phyloP scores from a whole-genome alignment of 2,113 vertebrate species.

The Xiphorhynchus elegans region DNA sequence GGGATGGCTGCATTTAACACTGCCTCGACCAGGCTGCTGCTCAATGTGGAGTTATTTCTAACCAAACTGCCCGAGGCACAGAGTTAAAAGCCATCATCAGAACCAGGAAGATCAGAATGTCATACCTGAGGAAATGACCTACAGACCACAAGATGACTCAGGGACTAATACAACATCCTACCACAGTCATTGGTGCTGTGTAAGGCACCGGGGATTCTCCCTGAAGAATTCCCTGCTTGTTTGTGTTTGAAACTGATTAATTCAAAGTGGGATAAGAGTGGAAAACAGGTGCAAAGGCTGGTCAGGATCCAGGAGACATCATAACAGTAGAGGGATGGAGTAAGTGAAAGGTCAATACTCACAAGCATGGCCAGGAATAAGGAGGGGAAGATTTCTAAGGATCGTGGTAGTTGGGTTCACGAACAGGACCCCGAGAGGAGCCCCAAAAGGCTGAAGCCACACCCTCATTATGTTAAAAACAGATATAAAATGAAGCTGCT shows the following conservation, averaged over 20 bases:
- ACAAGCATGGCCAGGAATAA: neutral
- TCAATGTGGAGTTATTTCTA: neutral
- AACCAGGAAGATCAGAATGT: neutral
- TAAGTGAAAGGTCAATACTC: neutral
- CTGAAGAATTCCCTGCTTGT: neutral
- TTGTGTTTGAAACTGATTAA: neutral
- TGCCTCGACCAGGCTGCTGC: neutral
- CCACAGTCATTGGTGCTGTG: rapidly evolving
- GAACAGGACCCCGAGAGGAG: neutral
- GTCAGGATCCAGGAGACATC: neutral
- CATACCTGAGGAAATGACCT: neutral
- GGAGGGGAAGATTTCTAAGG: neutral
- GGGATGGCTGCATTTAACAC: conserved; percentile 20
- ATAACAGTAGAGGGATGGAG: neutral
- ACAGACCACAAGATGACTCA: neutral
- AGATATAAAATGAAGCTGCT: neutral
- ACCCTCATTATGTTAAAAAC: neutral
- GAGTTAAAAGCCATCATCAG: neutral
- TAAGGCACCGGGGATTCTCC: neutral
- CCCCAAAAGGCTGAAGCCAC: neutral
- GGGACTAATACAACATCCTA: neutral
- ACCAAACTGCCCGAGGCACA: neutral
- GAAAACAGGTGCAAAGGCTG: neutral
- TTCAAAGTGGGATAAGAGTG: neutral
- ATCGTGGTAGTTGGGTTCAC: neutral